phyloP scores from a whole-genome alignment of 2,113 vertebrate species.

The Chrysemys picta region DNA sequence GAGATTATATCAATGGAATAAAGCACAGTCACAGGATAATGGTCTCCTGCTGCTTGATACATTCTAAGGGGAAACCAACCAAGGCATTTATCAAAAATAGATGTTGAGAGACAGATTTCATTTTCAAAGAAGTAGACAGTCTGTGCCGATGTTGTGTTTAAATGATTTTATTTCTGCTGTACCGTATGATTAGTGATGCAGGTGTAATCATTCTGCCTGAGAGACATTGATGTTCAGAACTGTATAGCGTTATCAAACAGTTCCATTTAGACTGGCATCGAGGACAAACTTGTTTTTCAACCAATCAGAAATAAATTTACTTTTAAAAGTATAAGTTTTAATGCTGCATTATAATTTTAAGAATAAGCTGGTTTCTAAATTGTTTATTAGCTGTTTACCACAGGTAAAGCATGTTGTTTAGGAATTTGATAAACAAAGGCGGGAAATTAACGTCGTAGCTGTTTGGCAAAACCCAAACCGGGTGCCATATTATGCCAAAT shows the following conservation, averaged over 20 bases:
- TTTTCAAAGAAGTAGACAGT: not conserved
- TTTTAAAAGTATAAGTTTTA: not conserved
- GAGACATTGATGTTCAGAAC: not conserved
- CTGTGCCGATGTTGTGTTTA: not conserved
- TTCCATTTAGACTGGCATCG: not conserved
- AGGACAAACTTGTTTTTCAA: slow-evolving; percentile 49
- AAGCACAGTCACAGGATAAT: slow-evolving; percentile 41
- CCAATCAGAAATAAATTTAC: not conserved
- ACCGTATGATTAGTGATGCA: not conserved
- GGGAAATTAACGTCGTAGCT: not conserved
- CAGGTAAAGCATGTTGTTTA: not conserved
- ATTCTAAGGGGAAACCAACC: slow-evolving; percentile 33
- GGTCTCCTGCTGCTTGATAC: slow-evolving; percentile 12
- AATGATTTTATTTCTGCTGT: not conserved
- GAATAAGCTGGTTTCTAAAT: slow-evolving; percentile 9
- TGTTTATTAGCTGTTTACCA: not conserved
- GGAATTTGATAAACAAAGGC: not conserved
- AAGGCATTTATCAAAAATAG: slow-evolving; percentile 19
- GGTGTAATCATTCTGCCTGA: not conserved
- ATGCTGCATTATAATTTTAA: not conserved
- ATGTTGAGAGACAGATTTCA: not conserved
- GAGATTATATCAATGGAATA: slow-evolving; percentile 57
- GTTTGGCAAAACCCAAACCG: not conserved
- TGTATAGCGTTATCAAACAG: not conserved
- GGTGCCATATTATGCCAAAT: rapidly evolving